Evolutionary conservation across 2,888 invertebrate genomes (phyloP).

Genomic region (Cryptophagus acutangulus): DNA sequence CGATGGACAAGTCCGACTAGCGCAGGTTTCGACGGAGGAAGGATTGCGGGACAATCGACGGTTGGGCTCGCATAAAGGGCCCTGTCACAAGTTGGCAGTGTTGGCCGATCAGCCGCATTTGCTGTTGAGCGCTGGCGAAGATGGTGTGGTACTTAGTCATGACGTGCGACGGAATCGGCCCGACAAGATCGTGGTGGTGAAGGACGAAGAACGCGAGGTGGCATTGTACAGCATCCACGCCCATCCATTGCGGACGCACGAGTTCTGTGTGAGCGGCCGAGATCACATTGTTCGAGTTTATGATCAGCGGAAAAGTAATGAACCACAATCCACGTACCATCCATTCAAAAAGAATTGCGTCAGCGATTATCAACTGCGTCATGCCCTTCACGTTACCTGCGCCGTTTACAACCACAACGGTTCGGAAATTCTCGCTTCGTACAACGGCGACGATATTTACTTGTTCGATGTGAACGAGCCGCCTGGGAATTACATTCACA

Average conservation of each 20-base stretch:
- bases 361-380: not conserved
- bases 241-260: conserved; percentile 71
- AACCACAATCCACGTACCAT: conserved; percentile 34
- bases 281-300: conserved; percentile 74
- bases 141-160: conserved; percentile 73
- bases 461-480: conserved; percentile 65
- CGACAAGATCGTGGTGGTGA: conserved; percentile 55
- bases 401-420: conserved; percentile 90
- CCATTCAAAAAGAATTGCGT: conserved; percentile 30
- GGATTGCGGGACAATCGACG: conserved; percentile 50
- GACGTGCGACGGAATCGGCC: conserved; percentile 73
- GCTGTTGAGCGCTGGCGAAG: conserved; percentile 83
- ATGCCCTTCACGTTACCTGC: conserved; percentile 71
- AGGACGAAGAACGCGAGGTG: conserved; percentile 56
- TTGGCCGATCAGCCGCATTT: conserved; percentile 70
- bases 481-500: conserved; percentile 52
- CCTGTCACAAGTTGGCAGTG: conserved; percentile 82
- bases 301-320: conserved; percentile 58
- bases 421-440: conserved; percentile 85
- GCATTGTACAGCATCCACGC: conserved; percentile 84
- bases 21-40: conserved; percentile 56
- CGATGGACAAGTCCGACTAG: conserved; percentile 74
- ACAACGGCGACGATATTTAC: conserved; percentile 90
- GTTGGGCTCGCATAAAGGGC: conserved; percentile 64
- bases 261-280: conserved; percentile 80